Conservation (phyloP, 23 tunicate species). For the Aplidium turbinatum region DNA sequence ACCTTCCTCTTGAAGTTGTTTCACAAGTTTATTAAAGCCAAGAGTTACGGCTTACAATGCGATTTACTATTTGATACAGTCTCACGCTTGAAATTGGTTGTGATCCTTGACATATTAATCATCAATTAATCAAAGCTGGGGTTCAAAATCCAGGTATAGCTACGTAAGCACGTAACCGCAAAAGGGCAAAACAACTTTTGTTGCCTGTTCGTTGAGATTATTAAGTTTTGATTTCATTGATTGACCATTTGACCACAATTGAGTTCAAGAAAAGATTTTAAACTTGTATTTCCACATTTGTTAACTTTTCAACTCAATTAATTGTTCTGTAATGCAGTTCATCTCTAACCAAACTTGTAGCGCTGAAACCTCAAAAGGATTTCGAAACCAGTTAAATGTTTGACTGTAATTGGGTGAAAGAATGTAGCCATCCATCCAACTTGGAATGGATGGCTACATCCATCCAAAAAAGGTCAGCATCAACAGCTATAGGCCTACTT, state of each 20-base stretch:
- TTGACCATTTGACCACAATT: conserved; percentile 38
- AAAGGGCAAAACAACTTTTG: conserved; percentile 26
- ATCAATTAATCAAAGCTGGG: conserved; percentile 38
- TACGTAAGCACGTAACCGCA: background rate
- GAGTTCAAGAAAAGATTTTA: conserved; percentile 33
- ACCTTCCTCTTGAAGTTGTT: conserved; percentile 9
- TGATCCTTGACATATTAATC: conserved; percentile 32
- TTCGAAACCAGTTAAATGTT: conserved; percentile 53
- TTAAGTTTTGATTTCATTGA: conserved; percentile 37
- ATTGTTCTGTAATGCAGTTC: conserved; percentile 43
- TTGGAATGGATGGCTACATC: no score
- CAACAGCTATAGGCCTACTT: no score
- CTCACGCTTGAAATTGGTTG: conserved; percentile 25
- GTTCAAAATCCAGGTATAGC: conserved; percentile 31
- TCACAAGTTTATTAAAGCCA: conserved; percentile 13
- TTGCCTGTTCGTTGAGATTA: conserved; percentile 36
- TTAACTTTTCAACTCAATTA: conserved; percentile 47
- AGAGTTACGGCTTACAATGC: conserved; percentile 17
- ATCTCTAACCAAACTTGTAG: conserved; percentile 31
- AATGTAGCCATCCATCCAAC: conserved; percentile 31
- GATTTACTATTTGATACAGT: conserved; percentile 15
- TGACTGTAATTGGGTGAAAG: conserved; percentile 36
- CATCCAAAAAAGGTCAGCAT: no score
- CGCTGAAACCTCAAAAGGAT: conserved; percentile 52
- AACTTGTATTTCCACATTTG: conserved; percentile 50